Percentiles rank a stretch among this genome's conserved stretches.
Conservation (phyloP, 2,888 invertebrate genomes). For the Dynastes hyllus region DNA sequence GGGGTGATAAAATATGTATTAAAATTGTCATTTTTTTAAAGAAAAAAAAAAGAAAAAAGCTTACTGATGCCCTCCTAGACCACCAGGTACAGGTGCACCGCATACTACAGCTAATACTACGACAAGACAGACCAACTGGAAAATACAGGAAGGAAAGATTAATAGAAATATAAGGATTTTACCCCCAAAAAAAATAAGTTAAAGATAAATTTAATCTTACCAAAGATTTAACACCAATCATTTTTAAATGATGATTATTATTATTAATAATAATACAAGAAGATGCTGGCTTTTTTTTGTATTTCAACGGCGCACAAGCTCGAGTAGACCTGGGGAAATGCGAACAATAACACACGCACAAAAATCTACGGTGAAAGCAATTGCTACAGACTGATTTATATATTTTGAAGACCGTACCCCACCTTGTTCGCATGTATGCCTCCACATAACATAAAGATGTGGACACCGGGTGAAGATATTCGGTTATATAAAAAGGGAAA, state of each 20-base stretch:
- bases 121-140: constrained; percentile 46
- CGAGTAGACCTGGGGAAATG: constrained; percentile 15
- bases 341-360: constrained; percentile 43
- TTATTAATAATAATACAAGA: no score
- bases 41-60: not conserved
- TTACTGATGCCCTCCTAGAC: constrained; percentile 47
- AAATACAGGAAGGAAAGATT: constrained; percentile 15
- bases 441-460: no score
- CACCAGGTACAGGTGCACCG: constrained; percentile 42
- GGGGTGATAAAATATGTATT: no score
- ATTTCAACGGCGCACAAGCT: not conserved
- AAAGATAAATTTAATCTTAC: constrained; percentile 8
- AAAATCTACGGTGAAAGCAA: constrained; percentile 21
- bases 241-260: not conserved
- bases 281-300: not conserved
- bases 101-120: constrained; percentile 43
- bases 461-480: no score
- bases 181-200: not conserved
- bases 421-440: no score
- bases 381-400: constrained; percentile 17
- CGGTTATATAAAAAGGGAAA: constrained; percentile 42
- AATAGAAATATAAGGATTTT: not conserved
- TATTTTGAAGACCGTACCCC: constrained; percentile 38
- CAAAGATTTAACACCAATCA: constrained; percentile 42
- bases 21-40: no score